Base-by-base conservation (phyloP, 2,113 vertebrate genomes). In the Ia io region DNA sequence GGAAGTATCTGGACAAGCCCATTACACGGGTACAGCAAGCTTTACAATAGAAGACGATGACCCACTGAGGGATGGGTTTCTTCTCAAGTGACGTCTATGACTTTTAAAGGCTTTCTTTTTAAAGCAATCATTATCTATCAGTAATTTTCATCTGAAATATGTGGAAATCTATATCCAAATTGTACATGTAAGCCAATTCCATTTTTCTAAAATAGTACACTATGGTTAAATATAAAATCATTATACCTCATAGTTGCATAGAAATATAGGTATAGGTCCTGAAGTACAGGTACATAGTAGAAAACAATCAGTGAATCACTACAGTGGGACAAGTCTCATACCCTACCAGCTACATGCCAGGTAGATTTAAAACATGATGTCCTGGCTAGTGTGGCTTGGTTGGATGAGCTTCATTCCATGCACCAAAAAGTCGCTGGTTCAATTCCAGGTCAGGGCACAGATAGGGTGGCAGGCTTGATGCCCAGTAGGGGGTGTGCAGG, bases 1-100 rank as follows among this genome's bases (percentile, higher is more conserved):
- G 94, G 99, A 99, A 97, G 99, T 99, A 1, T 98, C 99, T 0
- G 99, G 99, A 95, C 98, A 98, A 98, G 99, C 99, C 4, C 98
- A 99, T 97, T 99, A 99, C 96, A 99, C 98, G 0, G 99, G 99
- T 2, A 97, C 98, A 25, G 98, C 99, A 44, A 98, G 95, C 91
- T 99, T 99, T 59, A 98, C 98, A 18, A 96, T 99, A 0, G 99
- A 99, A 97, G 98, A 98, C 0, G 98, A 98, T 0, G 99, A 99
- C 97, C 73, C 98, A 0, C 97, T 99, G 95, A 98, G 96, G 61
- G 87, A 98, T 0, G 99, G 99, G 4, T 99, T 99, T 97, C 98
- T 99, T 53, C 98, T 99, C 82, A 99, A 99, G 95, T 99, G 98
- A 99, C 56, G 70, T 0, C 1, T 61, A 1, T 0, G 0, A 22